phyloP scores from a whole-genome alignment of 1,140 invertebrate genomes.

The Trichogramma pretiosum region DNA sequence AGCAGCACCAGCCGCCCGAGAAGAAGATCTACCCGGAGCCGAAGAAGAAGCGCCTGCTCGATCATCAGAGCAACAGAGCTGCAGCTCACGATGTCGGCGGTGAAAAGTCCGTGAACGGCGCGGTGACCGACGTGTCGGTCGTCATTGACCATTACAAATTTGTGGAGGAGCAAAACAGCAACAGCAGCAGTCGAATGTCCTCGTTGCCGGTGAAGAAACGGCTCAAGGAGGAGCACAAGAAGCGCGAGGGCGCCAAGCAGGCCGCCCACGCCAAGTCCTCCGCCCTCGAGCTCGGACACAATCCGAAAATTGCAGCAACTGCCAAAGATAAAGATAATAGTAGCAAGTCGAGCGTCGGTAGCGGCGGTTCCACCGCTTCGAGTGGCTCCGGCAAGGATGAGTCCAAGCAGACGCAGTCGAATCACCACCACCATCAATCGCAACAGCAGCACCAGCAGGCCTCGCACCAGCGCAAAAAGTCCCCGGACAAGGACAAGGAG shows the following conservation, averaged over 20 bases:
- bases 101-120: slow-evolving; percentile 18
- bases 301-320: slow-evolving; percentile 25
- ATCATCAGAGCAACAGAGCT: slow-evolving; percentile 42
- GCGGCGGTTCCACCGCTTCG: too few species aligned
- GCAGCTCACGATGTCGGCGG: slow-evolving; percentile 23
- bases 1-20: slow-evolving; percentile 5
- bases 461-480: slow-evolving; percentile 25
- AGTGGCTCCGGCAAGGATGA: too few species aligned
- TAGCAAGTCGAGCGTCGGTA: background rate
- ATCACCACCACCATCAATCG: too few species aligned
- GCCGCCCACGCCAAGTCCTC: slow-evolving; percentile 26
- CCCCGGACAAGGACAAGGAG: slow-evolving; percentile 28
- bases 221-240: slow-evolving; percentile 33
- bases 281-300: slow-evolving; percentile 32
- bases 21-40: slow-evolving; percentile 18
- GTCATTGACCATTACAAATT: slow-evolving; percentile 18
- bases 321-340: slow-evolving; percentile 35
- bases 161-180: background rate
- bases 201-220: slow-evolving; percentile 30
- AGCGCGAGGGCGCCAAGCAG: too few species aligned
- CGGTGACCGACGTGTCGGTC: slow-evolving; percentile 14
- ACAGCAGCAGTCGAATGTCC: background rate
- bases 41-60: slow-evolving; percentile 30
- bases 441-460: background rate
- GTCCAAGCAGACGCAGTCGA: too few species aligned